A percentile compares a stretch with the other conserved stretches of the same genome.
Conservation (phyloP, 53 echinoderm and acorn worm species). For the Apostichopus leukothele region DNA sequence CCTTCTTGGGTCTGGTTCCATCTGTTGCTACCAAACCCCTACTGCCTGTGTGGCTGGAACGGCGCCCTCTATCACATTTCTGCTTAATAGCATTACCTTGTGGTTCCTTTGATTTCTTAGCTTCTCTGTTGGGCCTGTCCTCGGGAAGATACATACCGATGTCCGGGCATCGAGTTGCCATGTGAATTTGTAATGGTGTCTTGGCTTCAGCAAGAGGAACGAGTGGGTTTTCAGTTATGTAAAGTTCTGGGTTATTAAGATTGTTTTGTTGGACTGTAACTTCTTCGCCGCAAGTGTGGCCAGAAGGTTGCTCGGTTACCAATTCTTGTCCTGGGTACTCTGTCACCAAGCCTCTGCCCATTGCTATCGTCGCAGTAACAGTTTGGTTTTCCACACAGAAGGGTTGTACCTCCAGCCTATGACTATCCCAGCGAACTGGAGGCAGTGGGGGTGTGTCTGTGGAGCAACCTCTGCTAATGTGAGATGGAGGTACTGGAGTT, state of each 20-base stretch:
- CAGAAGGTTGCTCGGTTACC: neutral
- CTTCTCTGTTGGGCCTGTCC: neutral
- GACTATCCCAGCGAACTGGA: conserved; percentile 45
- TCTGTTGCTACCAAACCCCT: neutral
- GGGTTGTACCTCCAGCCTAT: conserved; percentile 10
- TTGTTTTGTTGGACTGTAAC: neutral
- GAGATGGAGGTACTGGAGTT: neutral
- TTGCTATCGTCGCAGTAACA: conserved; percentile 4
- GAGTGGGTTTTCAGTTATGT: conserved; percentile 38
- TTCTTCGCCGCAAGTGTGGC: neutral
- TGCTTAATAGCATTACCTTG: neutral
- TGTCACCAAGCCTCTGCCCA: conserved; percentile 39
- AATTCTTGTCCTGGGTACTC: conserved; percentile 35
- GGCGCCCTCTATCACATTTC: conserved; percentile 28
- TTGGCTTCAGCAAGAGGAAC: conserved; percentile 30
- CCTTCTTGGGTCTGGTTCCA: conserved; percentile 3
- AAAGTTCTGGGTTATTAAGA: neutral
- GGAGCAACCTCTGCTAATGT: conserved; percentile 7
- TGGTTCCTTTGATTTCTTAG: neutral
- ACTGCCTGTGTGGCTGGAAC: conserved; percentile 14
- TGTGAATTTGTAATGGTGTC: conserved; percentile 46
- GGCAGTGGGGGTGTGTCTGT: conserved; percentile 31
- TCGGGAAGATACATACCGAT: neutral
- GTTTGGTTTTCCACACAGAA: conserved; percentile 14
- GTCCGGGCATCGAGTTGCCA: conserved; percentile 41